Evolutionary conservation across 2,888 invertebrate species (phyloP), one percentile per base, ranked within the genome.

Genomic region (Erpobdella octoculata): DNA sequence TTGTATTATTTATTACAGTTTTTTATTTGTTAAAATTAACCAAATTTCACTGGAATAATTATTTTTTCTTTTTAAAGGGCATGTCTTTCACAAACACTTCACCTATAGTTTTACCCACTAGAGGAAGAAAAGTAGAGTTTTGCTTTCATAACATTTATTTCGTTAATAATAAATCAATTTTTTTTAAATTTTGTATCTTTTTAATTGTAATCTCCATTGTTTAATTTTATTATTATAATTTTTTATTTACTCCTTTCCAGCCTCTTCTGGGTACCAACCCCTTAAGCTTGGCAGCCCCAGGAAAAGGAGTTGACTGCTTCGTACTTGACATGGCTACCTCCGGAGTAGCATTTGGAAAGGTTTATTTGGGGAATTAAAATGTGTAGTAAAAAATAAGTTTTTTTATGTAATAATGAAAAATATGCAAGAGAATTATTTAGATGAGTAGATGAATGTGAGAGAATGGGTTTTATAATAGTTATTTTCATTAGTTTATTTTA

Each of bases 321-420:
- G 87, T 92, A 6, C 84, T 96, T 72, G 96, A 96, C 81, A 95
- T 96, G 94, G 95, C 95, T 0, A 94, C 95, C 0, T 91, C 94
- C 0, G 89, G 92, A 0, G 94, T 93, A 0, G 92, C 95, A 3
- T 86, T 94, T 25, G 96, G 96, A 59, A 96, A 95, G 86, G 90
- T 76, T n/a, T n/a, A n/a, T n/a, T n/a, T n/a, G 21, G 36, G n/a
- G 25, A 2, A 25, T 5, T 9, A 15, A n/a, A 46, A 18, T n/a
- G 12, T 18, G 12, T 59, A 59, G 12, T 18, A 18, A 9, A 67
- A 9, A 58, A 59, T 9, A 59, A 58, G 12, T 21, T 15, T 59
- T 59, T n/a, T n/a, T 58, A 9, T 46, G 12, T 67, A 18, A 9
- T 53, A 31, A 18, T 67, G 28, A 9, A 62, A 37, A 21, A 9